These are phyloP conservation scores for Pammene aurita DNA, from an alignment of 2,888 invertebrate genomes.

Conservation along the genomic window DNA sequence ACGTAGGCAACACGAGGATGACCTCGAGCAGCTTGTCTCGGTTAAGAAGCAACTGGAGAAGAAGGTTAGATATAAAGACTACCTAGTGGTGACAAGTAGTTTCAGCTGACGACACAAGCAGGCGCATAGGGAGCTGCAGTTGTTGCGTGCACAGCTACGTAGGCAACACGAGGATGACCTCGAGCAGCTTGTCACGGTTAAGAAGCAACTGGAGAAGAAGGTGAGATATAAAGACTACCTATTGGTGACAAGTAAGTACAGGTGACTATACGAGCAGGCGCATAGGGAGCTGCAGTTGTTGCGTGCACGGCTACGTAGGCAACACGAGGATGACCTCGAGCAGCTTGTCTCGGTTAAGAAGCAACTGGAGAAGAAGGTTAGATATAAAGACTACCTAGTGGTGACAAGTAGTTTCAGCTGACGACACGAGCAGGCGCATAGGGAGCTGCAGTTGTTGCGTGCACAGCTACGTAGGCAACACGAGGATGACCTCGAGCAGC, in stretches of 20 bases:
- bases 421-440: conserved; percentile 92
- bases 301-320: conserved; percentile 92
- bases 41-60: conserved; percentile 97
- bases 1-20: conserved; percentile 96
- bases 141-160: conserved; percentile 91
- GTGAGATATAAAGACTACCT: conserved; percentile 73
- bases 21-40: conserved; percentile 94
- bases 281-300: conserved; percentile 95
- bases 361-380: conserved; percentile 96
- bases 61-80: conserved; percentile 85
- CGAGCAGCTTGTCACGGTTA: conserved; percentile 93
- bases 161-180: conserved; percentile 97
- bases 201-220: conserved; percentile 97
- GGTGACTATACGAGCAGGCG: conserved; percentile 87
- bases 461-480: conserved; percentile 94
- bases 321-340: conserved; percentile 97
- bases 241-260: too few relatives aligned
- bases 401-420: too few relatives aligned
- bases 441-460: conserved; percentile 88
- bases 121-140: conserved; percentile 93
- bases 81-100: too few relatives aligned
- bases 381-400: conserved; percentile 39
- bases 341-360: conserved; percentile 95
- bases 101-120: conserved; percentile 86
- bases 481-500: conserved; percentile 94